Conservation (phyloP, 1,140 invertebrate genomes). For the Carcinoscorpius rotundicauda region DNA sequence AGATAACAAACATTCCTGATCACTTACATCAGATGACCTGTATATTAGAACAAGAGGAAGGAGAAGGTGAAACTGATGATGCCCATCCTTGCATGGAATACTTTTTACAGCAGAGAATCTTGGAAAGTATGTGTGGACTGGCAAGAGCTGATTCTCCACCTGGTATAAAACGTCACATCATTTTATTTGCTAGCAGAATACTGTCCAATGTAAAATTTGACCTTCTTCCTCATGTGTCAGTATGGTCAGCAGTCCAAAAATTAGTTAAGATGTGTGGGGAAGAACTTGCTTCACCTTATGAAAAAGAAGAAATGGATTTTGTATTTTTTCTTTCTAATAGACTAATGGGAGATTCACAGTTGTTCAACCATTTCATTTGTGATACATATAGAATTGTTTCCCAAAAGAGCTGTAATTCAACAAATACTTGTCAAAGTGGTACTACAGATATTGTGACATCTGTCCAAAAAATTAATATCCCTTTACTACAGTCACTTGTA, state of each 20-base stretch:
- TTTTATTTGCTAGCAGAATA: constrained; percentile 49
- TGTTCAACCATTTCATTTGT: constrained; percentile 41
- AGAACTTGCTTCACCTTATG: constrained; percentile 52
- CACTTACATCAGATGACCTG: constrained; percentile 55
- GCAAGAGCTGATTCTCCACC: constrained; percentile 55
- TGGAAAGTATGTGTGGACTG: constrained; percentile 53
- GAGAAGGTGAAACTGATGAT: constrained; percentile 33
- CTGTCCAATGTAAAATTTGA: constrained; percentile 48
- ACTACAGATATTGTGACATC: too few species aligned
- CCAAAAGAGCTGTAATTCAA: too few species aligned
- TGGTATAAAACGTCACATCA: constrained; percentile 50
- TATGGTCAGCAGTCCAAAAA: constrained; percentile 52
- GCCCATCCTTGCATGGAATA: constrained; percentile 60
- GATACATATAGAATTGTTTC: background rate
- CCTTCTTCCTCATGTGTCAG: constrained; percentile 49
- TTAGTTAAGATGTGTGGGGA: constrained; percentile 57
- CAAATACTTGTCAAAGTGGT: too few species aligned
- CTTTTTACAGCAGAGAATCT: constrained; percentile 50
- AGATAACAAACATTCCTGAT: constrained; percentile 53
- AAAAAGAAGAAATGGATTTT: constrained; percentile 62
- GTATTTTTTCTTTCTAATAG: constrained; percentile 53
- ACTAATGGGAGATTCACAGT: constrained; percentile 52
- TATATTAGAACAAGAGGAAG: constrained; percentile 39
- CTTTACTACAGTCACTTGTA: constrained; percentile 46
- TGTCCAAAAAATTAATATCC: too few species aligned